Conservation (phyloP, 1,140 invertebrate species). For the Drosophila micromelanica region DNA sequence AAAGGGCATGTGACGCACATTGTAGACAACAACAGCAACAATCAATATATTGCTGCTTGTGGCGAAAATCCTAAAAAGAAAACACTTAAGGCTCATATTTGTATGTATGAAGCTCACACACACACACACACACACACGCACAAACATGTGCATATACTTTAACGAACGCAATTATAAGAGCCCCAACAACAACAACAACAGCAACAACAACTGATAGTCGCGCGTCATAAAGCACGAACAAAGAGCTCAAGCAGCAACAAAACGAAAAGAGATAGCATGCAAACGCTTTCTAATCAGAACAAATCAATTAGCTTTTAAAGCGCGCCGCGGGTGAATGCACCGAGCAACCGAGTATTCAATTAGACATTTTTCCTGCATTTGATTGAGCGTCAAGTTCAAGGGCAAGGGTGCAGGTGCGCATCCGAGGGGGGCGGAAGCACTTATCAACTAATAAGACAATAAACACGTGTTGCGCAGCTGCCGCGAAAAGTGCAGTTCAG, state of each 20-base stretch:
- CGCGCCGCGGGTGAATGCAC: conserved; percentile 54
- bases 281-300: conserved; percentile 61
- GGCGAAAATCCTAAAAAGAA: conserved; percentile 58
- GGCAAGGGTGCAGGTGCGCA: conserved; percentile 28
- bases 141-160: not conserved
- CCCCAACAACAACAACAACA: conserved; percentile 12
- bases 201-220: conserved; percentile 39
- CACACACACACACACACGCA: no score
- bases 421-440: not conserved
- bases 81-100: conserved; percentile 22
- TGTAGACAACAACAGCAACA: conserved; percentile 29
- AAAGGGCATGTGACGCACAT: conserved; percentile 44
- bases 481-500: conserved; percentile 15
- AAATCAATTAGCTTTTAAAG: conserved; percentile 66
- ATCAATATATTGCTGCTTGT: conserved; percentile 68
- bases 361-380: conserved; percentile 33
- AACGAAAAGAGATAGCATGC: conserved; percentile 33
- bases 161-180: conserved; percentile 38
- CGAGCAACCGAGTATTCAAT: conserved; percentile 29
- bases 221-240: conserved; percentile 60
- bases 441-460: not conserved
- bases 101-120: not conserved
- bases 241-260: conserved; percentile 28
- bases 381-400: conserved; percentile 53
- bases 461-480: conserved; percentile 36